A percentile compares a stretch with the other conserved stretches of the same genome.
phyloP scores from a whole-genome alignment of 2,888 invertebrate genomes.

The Nemurella pictetii region DNA sequence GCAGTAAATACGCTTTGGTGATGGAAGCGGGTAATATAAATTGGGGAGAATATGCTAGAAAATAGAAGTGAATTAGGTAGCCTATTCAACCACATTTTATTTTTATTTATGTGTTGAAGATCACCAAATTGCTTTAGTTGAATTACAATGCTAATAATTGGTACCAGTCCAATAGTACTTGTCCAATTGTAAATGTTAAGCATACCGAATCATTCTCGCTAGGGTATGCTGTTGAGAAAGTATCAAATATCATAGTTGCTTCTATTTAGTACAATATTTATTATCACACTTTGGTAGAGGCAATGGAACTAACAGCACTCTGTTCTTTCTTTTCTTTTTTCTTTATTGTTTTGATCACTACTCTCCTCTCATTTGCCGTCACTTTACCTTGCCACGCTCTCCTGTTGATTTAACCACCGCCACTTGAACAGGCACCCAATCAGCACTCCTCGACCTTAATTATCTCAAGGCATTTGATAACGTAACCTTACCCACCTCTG shows the following conservation, averaged over 20 bases:
- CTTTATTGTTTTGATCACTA: neutral
- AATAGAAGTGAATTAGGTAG: slow-evolving; percentile 9
- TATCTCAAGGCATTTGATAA: slow-evolving; percentile 42
- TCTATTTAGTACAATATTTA: neutral
- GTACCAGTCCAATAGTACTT: neutral
- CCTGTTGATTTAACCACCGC: neutral
- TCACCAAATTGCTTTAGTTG: neutral
- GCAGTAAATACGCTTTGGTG: neutral
- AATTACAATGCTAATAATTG: neutral
- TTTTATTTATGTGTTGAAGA: neutral
- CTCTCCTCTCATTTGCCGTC: slow-evolving; percentile 19
- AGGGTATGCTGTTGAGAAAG: neutral
- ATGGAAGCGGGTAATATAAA: neutral
- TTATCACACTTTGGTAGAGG: neutral
- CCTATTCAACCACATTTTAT: neutral
- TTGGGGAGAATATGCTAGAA: neutral
- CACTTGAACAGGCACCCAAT: slow-evolving; percentile 37
- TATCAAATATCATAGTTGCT: too few species aligned
- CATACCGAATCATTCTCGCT: too few species aligned
- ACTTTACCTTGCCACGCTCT: neutral
- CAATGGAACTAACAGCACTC: slow-evolving; percentile 35
- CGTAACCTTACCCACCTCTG: slow-evolving; percentile 38
- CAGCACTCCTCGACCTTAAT: slow-evolving; percentile 41
- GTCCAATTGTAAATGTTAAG: neutral
- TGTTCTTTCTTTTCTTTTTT: slow-evolving; percentile 33